Evolutionary conservation across 2,113 vertebrate genomes (phyloP).

Genomic region (Lamprotornis superbus): DNA sequence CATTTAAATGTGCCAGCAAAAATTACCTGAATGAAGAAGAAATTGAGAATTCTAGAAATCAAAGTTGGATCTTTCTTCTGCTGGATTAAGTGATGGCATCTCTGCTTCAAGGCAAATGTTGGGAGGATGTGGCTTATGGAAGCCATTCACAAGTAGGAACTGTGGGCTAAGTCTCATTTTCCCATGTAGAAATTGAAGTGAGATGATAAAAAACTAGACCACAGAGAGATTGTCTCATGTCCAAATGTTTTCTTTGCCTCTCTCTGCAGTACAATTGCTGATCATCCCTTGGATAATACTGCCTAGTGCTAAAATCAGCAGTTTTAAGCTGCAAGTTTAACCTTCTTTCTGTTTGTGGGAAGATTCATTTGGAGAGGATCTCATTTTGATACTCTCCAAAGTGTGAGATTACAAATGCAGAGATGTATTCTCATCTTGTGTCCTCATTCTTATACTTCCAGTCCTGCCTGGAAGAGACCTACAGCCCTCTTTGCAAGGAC

Average conservation of each 20-base stretch:
- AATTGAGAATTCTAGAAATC: background rate
- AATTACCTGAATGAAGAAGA: background rate
- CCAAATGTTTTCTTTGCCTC: background rate
- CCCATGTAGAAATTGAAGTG: background rate
- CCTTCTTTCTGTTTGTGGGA: background rate
- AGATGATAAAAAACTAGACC: background rate
- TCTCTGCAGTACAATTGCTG: background rate
- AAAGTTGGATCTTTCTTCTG: background rate
- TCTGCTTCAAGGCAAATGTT: background rate
- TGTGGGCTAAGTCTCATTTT: background rate
- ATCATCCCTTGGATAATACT: background rate
- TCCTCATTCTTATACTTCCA: background rate
- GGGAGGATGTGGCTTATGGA: background rate
- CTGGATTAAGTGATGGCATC: background rate
- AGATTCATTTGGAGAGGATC: background rate
- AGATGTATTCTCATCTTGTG: background rate
- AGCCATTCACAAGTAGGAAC: background rate
- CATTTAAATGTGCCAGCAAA: background rate
- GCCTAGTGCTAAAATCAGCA: background rate
- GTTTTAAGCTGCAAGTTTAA: background rate
- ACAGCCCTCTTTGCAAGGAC: accelerated
- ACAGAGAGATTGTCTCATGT: background rate
- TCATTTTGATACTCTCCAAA: background rate
- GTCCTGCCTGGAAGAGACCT: background rate
- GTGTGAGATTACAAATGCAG: background rate